Percentiles rank a stretch among this genome's conserved stretches.
These are phyloP conservation scores for Sphaerophoria rueppellii DNA, from an alignment of 2,888 invertebrate genomes.

Conservation along the genomic window DNA sequence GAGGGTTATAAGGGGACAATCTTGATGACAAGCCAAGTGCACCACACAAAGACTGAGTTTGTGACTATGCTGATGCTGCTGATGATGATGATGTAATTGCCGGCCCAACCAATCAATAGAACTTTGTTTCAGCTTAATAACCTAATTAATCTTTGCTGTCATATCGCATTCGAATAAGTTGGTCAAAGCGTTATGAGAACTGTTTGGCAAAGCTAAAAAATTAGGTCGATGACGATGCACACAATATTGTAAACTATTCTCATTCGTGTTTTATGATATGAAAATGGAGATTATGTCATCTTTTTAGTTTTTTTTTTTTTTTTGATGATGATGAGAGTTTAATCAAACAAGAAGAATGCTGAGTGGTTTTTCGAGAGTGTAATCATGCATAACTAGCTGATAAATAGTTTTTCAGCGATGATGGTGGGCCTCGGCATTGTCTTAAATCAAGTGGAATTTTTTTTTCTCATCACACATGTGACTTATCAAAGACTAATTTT, in stretches of 20 bases:
- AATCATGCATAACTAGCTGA: no score
- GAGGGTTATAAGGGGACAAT: neutral
- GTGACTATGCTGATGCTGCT: constrained; percentile 22
- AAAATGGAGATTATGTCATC: constrained; percentile 49
- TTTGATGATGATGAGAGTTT: no score
- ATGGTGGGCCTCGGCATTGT: no score
- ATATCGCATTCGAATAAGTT: constrained; percentile 40
- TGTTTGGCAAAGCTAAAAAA: constrained; percentile 43
- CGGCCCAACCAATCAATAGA: constrained; percentile 67
- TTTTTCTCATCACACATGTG: no score
- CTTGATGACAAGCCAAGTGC: constrained; percentile 29
- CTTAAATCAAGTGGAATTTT: no score
- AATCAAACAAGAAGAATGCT: no score
- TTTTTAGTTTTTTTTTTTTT: neutral
- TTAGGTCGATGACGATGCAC: constrained; percentile 59
- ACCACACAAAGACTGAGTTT: constrained; percentile 49
- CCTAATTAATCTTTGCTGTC: constrained; percentile 69
- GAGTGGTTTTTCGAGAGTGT: no score
- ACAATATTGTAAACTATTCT: neutral
- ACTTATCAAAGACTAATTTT: no score
- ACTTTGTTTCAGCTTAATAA: constrained; percentile 69
- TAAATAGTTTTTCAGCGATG: no score
- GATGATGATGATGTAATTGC: constrained; percentile 66
- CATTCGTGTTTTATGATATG: constrained; percentile 6
- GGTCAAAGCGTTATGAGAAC: constrained; percentile 52